A percentile compares a stretch with the other conserved stretches of the same genome.
phyloP scores from a whole-genome alignment of 1,140 invertebrate species.

The Glomeris maerens region DNA sequence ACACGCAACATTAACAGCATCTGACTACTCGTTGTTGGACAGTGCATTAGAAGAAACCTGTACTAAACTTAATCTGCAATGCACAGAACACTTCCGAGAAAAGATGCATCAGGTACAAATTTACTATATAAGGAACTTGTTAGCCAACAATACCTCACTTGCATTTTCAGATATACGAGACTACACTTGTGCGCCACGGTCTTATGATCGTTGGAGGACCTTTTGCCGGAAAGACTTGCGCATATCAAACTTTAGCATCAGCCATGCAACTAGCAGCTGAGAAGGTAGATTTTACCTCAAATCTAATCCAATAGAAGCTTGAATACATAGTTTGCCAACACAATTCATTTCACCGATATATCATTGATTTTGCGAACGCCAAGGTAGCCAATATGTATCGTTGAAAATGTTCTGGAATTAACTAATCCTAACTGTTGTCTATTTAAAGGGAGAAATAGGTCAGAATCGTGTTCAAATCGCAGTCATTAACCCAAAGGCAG shows the following conservation, averaged over 20 bases:
- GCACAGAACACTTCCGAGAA: constrained; percentile 65
- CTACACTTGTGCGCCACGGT: constrained; percentile 64
- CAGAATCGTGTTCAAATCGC: constrained; percentile 79
- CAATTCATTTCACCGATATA: background rate
- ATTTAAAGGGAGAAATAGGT: constrained; percentile 48
- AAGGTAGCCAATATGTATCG: no score
- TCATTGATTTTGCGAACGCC: no score
- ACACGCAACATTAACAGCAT: constrained; percentile 54
- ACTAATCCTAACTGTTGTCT: constrained; percentile 12
- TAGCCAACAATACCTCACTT: no score
- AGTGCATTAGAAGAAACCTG: constrained; percentile 48
- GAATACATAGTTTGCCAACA: no score
- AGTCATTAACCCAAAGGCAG: constrained; percentile 89
- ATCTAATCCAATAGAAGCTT: no score
- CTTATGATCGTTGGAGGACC: constrained; percentile 74
- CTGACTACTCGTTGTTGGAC: constrained; percentile 36
- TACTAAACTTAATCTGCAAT: constrained; percentile 59
- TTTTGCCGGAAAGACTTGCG: constrained; percentile 69
- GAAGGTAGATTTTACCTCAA: constrained; percentile 38
- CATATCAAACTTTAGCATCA: constrained; percentile 59
- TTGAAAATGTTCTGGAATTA: no score
- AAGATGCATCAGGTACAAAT: constrained; percentile 62
- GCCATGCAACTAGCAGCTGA: constrained; percentile 65
- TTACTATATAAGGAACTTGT: no score
- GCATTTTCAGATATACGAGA: constrained; percentile 58